Base-by-base conservation (phyloP, 2,113 vertebrate species). In the Crotophaga sulcirostris region DNA sequence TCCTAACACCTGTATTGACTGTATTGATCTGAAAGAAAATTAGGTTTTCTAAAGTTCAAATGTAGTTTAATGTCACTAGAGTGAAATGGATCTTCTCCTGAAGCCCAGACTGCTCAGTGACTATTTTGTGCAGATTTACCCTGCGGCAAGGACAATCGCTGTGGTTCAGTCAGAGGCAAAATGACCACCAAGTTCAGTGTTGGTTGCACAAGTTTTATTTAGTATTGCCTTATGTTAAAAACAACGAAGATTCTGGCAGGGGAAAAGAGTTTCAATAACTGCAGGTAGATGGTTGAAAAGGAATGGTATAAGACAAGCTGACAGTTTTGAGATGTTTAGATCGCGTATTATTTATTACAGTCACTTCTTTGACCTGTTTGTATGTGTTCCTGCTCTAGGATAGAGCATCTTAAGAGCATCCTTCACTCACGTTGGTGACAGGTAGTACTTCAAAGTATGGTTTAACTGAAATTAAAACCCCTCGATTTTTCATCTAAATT, bases 21-120 rank as follows among this genome's bases (percentile, higher is more conserved):
- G 4, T 74, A 97, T 92, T 87, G 97, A 97, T 84, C 95, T 87
- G 72, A 87, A 59, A 45, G 79, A 93, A 94, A 97, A 98, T 96
- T 40, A 85, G 66, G 93, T 97, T 97, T 96, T 44, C 7, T 38
- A 83, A 89, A 94, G 97, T 97, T 96, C 95, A 95, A 80, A 75
- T 51, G 74, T 54, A 84, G 92, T 95, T 97, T 95, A 94, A 93
- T 77, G 86, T 92, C 89, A 76, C 77, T 42, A 0, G 24, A 80
- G 87, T 78, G 47, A 79, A 79, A 91, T 34, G 60, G 93, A 89
- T 84, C n/a, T 52, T 64, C 60, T 72, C 47, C 75, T 63, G 67
- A 70, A 84, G 84, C 67, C 52, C 54, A 25, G 7, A 9, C 38
- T 89, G 40, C 49, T 80, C 13, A 2, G 72, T 44, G 90, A 29